Evolutionary conservation across 2,797 vertebrate species (phyloP), one percentile per base, ranked within the genome.

Genomic region (Chrosomus eos): DNA sequence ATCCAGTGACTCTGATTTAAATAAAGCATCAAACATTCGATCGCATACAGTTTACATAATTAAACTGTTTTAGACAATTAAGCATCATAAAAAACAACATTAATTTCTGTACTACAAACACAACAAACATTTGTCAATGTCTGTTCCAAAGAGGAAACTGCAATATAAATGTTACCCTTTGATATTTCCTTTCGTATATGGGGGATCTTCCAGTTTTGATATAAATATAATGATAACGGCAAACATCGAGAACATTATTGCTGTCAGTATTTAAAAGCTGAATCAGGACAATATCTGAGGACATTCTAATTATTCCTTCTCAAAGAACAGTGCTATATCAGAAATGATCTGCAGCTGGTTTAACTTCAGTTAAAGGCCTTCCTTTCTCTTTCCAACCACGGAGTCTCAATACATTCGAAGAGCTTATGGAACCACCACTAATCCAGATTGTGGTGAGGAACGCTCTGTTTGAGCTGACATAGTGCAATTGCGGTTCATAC

Each of bases 221-320:
- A 53, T 51, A 51, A 40, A 74, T 55, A 38, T 72, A 71, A 81
- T 81, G 76, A 21, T 40, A 71, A 77, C 13, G 36, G 72, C n/a
- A 60, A 81, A 83, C 72, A 79, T 38, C 86, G 86, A 89, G 84
- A 89, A 87, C 88, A 87, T 75, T 53, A 51, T 51, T 81, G 38
- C 73, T 26, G 73, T 82, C 82, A 81, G 68, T 82, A 62, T 19
- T 74, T 23, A 45, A 74, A 79, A 77, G 60, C 28, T 78, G 43
- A 28, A 51, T 82, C 38, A 64, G 70, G 55, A 82, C 21, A 43
- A 73, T 31, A 43, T 31, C 51, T 23, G 36, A 82, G 62, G 43
- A n/a, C 7, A 26, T 53, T 53, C 31, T 26, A 48, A 73, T 33
- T 48, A 60, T 33, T 82, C 40, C 70, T 19, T 62, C 28, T 82